Conservation (phyloP, 2,888 invertebrate species). For the Proisotoma minuta region DNA sequence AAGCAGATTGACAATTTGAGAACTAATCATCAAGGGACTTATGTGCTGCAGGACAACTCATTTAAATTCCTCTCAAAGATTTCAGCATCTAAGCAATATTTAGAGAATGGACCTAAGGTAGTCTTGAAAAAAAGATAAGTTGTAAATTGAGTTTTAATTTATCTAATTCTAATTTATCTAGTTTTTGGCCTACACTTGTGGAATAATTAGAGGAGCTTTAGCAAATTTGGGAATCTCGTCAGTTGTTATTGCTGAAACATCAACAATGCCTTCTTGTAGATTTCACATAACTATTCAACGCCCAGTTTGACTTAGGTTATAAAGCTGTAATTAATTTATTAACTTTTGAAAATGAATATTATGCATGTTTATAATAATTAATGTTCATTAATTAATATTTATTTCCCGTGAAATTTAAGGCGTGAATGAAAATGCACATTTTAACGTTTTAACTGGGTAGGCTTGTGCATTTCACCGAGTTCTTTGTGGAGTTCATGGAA, state of each 20-base stretch:
- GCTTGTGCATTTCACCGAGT: slow-evolving; percentile 37
- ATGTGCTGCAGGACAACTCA: slow-evolving; percentile 92
- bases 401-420: no score
- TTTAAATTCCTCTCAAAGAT: slow-evolving; percentile 86
- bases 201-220: slow-evolving; percentile 86
- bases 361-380: no score
- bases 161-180: slow-evolving; percentile 51
- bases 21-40: slow-evolving; percentile 97
- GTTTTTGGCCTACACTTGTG: slow-evolving; percentile 93
- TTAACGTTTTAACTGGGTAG: slow-evolving; percentile 16
- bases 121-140: slow-evolving; percentile 16
- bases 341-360: not conserved
- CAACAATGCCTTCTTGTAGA: slow-evolving; percentile 85
- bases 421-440: no score
- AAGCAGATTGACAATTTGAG: slow-evolving; percentile 96
- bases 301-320: no score
- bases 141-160: not conserved
- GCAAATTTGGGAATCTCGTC: slow-evolving; percentile 90
- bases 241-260: slow-evolving; percentile 91
- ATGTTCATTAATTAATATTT: no score
- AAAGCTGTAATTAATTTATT: not conserved
- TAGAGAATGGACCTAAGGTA: slow-evolving; percentile 83
- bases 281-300: slow-evolving; percentile 85
- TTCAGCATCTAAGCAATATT: slow-evolving; percentile 81
- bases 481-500: slow-evolving; percentile 66